Conservation (phyloP, 2,113 vertebrate species). For the Crotalus helleri region DNA sequence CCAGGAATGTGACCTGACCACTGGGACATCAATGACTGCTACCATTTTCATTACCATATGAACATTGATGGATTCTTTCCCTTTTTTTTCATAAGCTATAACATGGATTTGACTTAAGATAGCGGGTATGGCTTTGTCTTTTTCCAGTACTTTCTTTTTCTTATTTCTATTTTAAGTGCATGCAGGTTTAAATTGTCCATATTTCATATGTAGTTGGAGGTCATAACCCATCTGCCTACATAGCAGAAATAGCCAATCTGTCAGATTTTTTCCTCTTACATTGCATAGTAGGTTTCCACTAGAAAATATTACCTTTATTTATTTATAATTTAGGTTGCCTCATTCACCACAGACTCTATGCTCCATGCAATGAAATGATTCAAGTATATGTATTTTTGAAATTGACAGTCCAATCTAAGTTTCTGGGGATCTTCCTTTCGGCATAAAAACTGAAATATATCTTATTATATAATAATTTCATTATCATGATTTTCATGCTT, state of each 20-base stretch:
- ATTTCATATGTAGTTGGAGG: background rate
- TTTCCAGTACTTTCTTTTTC: background rate
- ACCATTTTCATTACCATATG: background rate
- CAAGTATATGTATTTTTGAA: background rate
- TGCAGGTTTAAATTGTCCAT: background rate
- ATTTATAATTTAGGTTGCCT: background rate
- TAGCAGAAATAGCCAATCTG: background rate
- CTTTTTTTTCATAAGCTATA: background rate
- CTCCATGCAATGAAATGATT: background rate
- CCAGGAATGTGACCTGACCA: background rate
- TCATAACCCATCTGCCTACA: background rate
- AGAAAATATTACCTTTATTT: background rate
- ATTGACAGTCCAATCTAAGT: background rate
- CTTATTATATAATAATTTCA: background rate
- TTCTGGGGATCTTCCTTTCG: background rate
- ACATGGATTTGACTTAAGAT: background rate
- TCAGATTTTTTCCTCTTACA: background rate
- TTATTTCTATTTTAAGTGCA: background rate
- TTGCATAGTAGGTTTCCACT: background rate
- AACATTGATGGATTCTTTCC: background rate
- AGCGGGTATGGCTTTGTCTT: background rate
- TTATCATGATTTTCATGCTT: slow-evolving; percentile 13
- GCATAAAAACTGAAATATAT: background rate
- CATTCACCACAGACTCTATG: background rate
- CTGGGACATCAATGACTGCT: background rate